These are phyloP conservation scores for Liolophura sinensis DNA, from an alignment of 1,140 invertebrate genomes.

Conservation along the genomic window DNA sequence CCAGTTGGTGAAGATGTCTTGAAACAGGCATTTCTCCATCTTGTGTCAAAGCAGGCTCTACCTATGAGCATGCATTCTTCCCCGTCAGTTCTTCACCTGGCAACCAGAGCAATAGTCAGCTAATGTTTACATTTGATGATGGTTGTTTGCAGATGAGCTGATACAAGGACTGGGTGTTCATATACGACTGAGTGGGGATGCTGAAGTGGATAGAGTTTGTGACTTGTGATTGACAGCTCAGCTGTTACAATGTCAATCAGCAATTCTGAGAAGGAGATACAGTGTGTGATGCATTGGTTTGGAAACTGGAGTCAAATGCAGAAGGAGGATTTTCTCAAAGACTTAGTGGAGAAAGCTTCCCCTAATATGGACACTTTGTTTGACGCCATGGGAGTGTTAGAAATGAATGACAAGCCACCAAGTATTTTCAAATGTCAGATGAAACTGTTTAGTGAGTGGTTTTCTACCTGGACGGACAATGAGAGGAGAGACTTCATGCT, in stretches of 20 bases:
- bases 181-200: no score
- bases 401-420: constrained; percentile 72
- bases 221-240: no score
- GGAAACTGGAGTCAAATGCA: constrained; percentile 86
- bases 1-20: no score
- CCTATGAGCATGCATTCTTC: no score
- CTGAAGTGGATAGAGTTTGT: no score
- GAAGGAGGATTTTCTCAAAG: constrained; percentile 77
- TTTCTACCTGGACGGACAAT: constrained; percentile 75
- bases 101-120: no score
- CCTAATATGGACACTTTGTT: constrained; percentile 73
- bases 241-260: constrained; percentile 29
- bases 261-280: constrained; percentile 40
- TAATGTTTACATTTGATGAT: no score
- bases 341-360: constrained; percentile 70
- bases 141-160: no score
- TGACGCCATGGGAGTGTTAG: constrained; percentile 69
- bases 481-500: constrained; percentile 63
- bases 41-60: no score
- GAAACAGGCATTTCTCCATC: no score
- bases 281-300: constrained; percentile 71
- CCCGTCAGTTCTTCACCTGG: no score
- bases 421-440: constrained; percentile 86
- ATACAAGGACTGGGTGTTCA: no score
- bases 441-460: constrained; percentile 87